Evolutionary conservation across 2,113 vertebrate species (phyloP), one percentile per base, ranked within the genome.

Genomic region (Monarcha castaneiventris): DNA sequence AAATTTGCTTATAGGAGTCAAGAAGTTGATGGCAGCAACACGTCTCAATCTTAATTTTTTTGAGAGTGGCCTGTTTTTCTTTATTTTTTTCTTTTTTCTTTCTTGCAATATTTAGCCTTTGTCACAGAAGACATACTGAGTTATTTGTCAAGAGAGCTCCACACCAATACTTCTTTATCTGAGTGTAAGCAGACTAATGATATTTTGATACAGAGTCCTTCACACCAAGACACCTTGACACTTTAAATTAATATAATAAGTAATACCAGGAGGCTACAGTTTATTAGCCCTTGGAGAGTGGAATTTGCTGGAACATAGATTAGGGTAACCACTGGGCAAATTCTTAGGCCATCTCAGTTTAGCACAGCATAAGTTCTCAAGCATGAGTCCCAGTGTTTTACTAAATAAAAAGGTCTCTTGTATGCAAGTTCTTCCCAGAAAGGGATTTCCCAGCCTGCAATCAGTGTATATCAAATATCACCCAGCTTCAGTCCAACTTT

Each of bases 61-160:
- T 3, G 1, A 49, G 8, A 1, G 2, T 41, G 5, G 1, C 11
- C 2, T 15, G 29, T 21, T 32, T 16, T 32, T 22, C 1, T 3
- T n/a, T 44, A 37, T 20, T 52, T 52, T 29, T 51, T 52, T 6
- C 11, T 54, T n/a, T 17, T n/a, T 19, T 3, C 2, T 39, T 82
- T 78, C 7, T 81, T 58, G 3, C 3, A 72, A 16, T 84, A 77
- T 29, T 32, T 66, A 58, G 41, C 16, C 12, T 82, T 79, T 64
- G 19, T 61, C 20, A 77, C 12, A 62, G 4, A 27, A 82, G 25
- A 39, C 8, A 12, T 29, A 22, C 21, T 90, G 56, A 85, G 44
- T 41, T 56, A 54, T 62, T 59, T 84, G 51, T 75, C 26, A 55
- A 79, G 39, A 78, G 22, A 46, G 15, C 8, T 59, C 11, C 14